phyloP scores from a whole-genome alignment of 2,888 invertebrate genomes.

The Hymenopus coronatus region DNA sequence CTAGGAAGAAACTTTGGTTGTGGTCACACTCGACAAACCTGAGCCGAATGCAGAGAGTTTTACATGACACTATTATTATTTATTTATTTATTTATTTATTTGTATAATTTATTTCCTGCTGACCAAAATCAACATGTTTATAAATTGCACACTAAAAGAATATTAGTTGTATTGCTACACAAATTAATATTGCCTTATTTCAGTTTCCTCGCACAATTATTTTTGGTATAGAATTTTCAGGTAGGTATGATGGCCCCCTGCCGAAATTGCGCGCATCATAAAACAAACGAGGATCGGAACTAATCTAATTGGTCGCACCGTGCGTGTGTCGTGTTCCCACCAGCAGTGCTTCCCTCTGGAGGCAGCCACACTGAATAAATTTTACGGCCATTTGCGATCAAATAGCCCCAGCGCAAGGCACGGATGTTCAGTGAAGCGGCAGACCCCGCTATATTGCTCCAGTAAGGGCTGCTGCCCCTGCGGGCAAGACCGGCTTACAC shows the following conservation, averaged over 20 bases:
- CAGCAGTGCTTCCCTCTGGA: not conserved
- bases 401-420: not conserved
- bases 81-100: too few species aligned
- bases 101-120: too few species aligned
- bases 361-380: slow-evolving; percentile 20
- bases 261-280: not conserved
- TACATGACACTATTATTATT: too few species aligned
- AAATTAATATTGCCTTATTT: too few species aligned
- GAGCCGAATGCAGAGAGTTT: too few species aligned
- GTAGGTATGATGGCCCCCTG: not conserved
- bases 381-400: slow-evolving; percentile 23
- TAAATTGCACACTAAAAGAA: too few species aligned
- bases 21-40: too few species aligned
- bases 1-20: too few species aligned
- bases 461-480: not conserved
- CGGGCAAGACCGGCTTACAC: not conserved
- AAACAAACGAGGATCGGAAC: not conserved
- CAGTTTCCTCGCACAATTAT: too few species aligned
- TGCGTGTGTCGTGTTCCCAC: not conserved
- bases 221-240: too few species aligned
- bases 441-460: not conserved
- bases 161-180: too few species aligned
- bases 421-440: slow-evolving; percentile 2
- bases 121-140: too few species aligned
- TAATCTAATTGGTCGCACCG: not conserved